Evolutionary conservation across 2,888 invertebrate genomes (phyloP).

Genomic region (Beris chalybata): DNA sequence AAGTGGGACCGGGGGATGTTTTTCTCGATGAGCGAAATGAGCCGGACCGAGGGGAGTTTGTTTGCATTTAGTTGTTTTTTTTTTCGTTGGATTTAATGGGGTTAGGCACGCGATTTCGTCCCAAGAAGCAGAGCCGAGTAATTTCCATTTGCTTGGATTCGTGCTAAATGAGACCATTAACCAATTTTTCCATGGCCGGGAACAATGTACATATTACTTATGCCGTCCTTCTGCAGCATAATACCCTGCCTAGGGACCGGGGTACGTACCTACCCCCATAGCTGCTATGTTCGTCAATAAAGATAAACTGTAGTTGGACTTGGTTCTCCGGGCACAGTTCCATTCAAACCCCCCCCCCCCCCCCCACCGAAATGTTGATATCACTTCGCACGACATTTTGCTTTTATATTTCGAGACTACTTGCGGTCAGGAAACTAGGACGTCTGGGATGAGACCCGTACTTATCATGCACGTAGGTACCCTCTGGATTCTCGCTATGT

Average conservation of each 20-base stretch:
- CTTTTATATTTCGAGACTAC: not conserved
- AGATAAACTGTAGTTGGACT: too few relatives aligned
- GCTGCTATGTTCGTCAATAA: too few relatives aligned
- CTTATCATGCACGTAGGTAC: slow-evolving; percentile 21
- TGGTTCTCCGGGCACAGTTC: too few relatives aligned
- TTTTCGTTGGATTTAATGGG: slow-evolving; percentile 16
- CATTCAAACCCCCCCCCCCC: too few relatives aligned
- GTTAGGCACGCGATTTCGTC: slow-evolving; percentile 22
- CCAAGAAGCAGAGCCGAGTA: slow-evolving; percentile 15
- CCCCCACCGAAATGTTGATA: not conserved
- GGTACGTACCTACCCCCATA: too few relatives aligned
- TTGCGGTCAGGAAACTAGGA: slow-evolving; percentile 15
- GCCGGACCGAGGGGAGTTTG: slow-evolving; percentile 19
- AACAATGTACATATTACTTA: not conserved
- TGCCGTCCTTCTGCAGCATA: slow-evolving; percentile 24
- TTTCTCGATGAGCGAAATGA: slow-evolving; percentile 11
- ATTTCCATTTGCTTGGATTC: slow-evolving; percentile 29
- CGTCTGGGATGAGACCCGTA: slow-evolving; percentile 4
- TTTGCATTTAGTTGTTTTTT: slow-evolving; percentile 21
- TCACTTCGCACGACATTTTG: slow-evolving; percentile 14
- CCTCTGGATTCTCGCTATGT: slow-evolving; percentile 6
- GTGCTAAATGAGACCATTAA: slow-evolving; percentile 31
- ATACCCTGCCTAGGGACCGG: slow-evolving; percentile 11
- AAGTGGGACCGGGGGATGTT: not conserved
- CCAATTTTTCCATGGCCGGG: slow-evolving; percentile 17